These are phyloP conservation scores for Dioctria linearis DNA, from an alignment of 2,888 invertebrate genomes.

Conservation along the genomic window DNA sequence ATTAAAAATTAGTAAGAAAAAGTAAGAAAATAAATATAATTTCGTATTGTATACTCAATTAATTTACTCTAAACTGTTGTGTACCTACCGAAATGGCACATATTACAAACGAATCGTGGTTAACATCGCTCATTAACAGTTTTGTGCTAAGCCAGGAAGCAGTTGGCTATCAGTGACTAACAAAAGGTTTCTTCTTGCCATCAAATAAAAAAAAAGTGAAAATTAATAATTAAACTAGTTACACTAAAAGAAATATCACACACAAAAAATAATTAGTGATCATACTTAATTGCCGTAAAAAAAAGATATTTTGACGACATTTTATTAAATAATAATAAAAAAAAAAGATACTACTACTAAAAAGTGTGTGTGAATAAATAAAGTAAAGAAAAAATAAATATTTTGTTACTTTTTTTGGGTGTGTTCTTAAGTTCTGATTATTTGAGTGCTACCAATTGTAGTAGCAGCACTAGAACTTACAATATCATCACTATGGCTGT, in stretches of 20 bases:
- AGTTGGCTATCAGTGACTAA: conserved; percentile 39
- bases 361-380: background rate
- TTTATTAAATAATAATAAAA: background rate
- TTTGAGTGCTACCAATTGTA: conserved; percentile 1
- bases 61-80: background rate
- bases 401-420: background rate
- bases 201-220: background rate
- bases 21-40: too few relatives aligned
- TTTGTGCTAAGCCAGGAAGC: conserved; percentile 32
- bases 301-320: conserved; percentile 26
- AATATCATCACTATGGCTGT: conserved; percentile 67
- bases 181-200: background rate
- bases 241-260: background rate
- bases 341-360: background rate
- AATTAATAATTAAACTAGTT: background rate
- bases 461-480: background rate
- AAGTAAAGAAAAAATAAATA: background rate
- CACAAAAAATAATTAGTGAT: too few relatives aligned
- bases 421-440: conserved; percentile 13
- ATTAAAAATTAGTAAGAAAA: too few relatives aligned
- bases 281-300: background rate
- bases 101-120: conserved; percentile 46
- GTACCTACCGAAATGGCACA: conserved; percentile 13
- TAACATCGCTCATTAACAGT: conserved; percentile 46
- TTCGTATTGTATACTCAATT: too few relatives aligned